These are phyloP conservation scores for Chrysodeixis includens DNA, from an alignment of 2,888 invertebrate genomes.

Conservation along the genomic window DNA sequence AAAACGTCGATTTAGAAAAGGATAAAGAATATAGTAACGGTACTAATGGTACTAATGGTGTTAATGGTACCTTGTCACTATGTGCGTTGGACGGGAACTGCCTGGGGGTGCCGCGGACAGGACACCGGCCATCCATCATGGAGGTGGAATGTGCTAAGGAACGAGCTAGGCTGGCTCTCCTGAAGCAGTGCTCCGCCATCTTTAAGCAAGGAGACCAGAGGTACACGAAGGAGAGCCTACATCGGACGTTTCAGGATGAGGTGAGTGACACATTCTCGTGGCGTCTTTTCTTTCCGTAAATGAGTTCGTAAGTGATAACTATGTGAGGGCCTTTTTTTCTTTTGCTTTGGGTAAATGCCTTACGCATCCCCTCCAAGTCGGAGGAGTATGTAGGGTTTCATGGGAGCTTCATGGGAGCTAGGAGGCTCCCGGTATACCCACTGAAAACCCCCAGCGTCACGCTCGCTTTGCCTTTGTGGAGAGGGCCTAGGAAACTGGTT, in stretches of 20 bases:
- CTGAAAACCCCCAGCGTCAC: no score
- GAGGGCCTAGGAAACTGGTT: no score
- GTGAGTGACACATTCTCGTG: slow-evolving; percentile 78
- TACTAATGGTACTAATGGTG: slow-evolving; percentile 23
- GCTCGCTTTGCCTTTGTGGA: no score
- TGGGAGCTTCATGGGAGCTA: no score
- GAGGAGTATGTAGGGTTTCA: no score
- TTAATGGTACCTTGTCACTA: slow-evolving; percentile 25
- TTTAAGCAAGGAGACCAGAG: slow-evolving; percentile 90
- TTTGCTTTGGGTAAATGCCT: no score
- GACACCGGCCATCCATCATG: slow-evolving; percentile 90
- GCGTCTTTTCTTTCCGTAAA: no score
- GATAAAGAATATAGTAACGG: slow-evolving; percentile 13
- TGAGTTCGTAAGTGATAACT: no score
- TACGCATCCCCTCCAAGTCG: no score
- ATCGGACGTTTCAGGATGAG: slow-evolving; percentile 91
- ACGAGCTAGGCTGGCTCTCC: slow-evolving; percentile 88
- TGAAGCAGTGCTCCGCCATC: slow-evolving; percentile 91
- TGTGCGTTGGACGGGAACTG: slow-evolving; percentile 39
- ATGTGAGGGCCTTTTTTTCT: no score
- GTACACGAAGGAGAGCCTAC: slow-evolving; percentile 91
- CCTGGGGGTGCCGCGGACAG: slow-evolving; percentile 65
- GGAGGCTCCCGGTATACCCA: no score
- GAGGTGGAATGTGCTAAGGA: slow-evolving; percentile 92
- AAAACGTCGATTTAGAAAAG: slow-evolving; percentile 44